A percentile compares a stretch with the other conserved stretches of the same genome.
Evolutionary conservation across 1,140 invertebrate genomes (phyloP).

Genomic region (Nymphalis io): DNA sequence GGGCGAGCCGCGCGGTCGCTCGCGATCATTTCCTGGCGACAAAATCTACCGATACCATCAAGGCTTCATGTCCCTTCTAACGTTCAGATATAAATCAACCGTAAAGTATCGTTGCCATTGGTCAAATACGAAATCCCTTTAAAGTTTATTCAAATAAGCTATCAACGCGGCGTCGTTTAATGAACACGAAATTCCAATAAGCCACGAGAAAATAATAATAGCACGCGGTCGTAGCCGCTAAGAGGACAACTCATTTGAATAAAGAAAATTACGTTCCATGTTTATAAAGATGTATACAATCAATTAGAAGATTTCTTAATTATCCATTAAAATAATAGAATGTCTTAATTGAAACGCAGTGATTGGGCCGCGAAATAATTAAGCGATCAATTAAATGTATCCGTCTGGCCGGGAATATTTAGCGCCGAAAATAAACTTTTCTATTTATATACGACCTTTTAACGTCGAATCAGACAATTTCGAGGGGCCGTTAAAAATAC

Average conservation of each 20-base stretch:
- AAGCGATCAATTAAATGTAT: conserved; percentile 69
- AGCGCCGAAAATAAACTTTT: conserved; percentile 7
- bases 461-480: background rate
- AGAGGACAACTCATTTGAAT: conserved; percentile 70
- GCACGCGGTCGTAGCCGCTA: conserved; percentile 68
- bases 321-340: conserved; percentile 75
- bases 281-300: conserved; percentile 65
- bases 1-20: conserved; percentile 40
- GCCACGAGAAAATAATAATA: conserved; percentile 76
- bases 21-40: conserved; percentile 74
- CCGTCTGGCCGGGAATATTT: conserved; percentile 16
- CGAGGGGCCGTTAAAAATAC: no score
- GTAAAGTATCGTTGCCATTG: conserved; percentile 48
- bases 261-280: conserved; percentile 71
- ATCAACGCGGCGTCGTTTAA: conserved; percentile 63
- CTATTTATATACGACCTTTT: conserved; percentile 10
- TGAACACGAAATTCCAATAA: conserved; percentile 76
- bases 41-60: conserved; percentile 75
- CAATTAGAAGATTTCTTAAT: conserved; percentile 76
- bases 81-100: conserved; percentile 71
- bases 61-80: conserved; percentile 61
- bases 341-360: conserved; percentile 63
- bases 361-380: conserved; percentile 71
- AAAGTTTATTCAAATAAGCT: conserved; percentile 73
- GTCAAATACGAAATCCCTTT: conserved; percentile 57